A percentile compares a stretch with the other conserved stretches of the same genome.
Evolutionary conservation across 2,888 invertebrate species (phyloP).

Genomic region (Drosophila dives): DNA sequence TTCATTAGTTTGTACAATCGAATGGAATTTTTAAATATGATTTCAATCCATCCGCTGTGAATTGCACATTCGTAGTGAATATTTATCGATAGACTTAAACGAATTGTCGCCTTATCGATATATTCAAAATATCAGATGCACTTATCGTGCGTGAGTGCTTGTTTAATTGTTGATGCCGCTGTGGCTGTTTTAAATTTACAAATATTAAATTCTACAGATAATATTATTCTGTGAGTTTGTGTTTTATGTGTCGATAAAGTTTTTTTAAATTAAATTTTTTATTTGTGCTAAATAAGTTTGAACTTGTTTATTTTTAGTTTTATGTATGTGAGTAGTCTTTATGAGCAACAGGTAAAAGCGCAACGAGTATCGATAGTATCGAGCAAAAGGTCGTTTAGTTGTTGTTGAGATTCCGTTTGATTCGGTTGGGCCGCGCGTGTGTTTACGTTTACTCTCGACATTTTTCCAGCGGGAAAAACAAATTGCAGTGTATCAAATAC

Average conservation of each 20-base stretch:
- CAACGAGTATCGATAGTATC: constrained; percentile 43
- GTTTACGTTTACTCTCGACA: constrained; percentile 5
- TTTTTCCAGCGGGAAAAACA: constrained; percentile 65
- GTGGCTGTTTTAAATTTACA: constrained; percentile 4
- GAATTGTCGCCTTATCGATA: constrained; percentile 24
- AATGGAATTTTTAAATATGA: background rate
- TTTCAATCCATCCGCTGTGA: background rate
- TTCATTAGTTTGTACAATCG: background rate
- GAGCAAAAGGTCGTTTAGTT: constrained; percentile 51
- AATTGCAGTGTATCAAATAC: constrained; percentile 13
- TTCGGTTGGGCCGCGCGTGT: constrained; percentile 57
- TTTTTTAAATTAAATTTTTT: background rate
- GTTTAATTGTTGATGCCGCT: constrained; percentile 20
- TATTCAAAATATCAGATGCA: constrained; percentile 2
- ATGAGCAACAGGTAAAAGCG: constrained; percentile 49
- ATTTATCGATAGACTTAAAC: constrained; percentile 9
- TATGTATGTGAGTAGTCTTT: constrained; percentile 19
- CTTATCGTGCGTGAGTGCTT: constrained; percentile 36
- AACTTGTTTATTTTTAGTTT: constrained; percentile 1
- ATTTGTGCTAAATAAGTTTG: background rate
- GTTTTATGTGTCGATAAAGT: background rate
- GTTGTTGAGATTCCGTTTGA: constrained; percentile 55
- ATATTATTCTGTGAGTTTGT: background rate
- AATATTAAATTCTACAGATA: background rate
- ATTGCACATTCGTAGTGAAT: constrained; percentile 1